phyloP scores from a whole-genome alignment of 2,797 vertebrate species.

The Galagoides demidoff region DNA sequence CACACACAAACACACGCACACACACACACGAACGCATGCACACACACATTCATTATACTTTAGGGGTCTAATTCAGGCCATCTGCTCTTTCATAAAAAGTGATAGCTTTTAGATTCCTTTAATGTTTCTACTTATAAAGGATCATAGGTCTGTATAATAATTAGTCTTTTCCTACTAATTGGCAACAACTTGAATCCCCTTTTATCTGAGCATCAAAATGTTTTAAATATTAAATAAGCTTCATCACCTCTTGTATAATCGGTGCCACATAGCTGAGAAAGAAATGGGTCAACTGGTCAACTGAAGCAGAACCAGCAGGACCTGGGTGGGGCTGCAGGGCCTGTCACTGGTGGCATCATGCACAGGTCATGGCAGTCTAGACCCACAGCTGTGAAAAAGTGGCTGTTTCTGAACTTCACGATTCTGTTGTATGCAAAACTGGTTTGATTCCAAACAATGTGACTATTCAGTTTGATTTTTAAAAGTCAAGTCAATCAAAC shows the following conservation, averaged over 20 bases:
- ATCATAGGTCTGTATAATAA: constrained; percentile 81
- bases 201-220: constrained; percentile 75
- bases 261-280: neutral
- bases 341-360: neutral
- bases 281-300: constrained; percentile 27
- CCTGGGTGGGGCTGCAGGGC: accelerated
- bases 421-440: neutral
- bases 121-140: constrained; percentile 80
- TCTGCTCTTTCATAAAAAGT: constrained; percentile 72
- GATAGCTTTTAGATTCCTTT: constrained; percentile 77
- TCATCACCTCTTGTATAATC: neutral
- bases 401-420: neutral
- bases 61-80: constrained; percentile 65
- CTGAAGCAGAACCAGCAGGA: neutral
- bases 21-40: neutral
- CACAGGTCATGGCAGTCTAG: neutral
- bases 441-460: neutral
- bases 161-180: constrained; percentile 80
- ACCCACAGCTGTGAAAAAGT: neutral
- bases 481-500: neutral
- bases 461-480: neutral
- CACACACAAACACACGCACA: neutral
- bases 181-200: constrained; percentile 74
- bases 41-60: neutral
- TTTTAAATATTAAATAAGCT: constrained; percentile 76